Base-by-base conservation (phyloP, 1,140 invertebrate species). In the Eciton burchellii region DNA sequence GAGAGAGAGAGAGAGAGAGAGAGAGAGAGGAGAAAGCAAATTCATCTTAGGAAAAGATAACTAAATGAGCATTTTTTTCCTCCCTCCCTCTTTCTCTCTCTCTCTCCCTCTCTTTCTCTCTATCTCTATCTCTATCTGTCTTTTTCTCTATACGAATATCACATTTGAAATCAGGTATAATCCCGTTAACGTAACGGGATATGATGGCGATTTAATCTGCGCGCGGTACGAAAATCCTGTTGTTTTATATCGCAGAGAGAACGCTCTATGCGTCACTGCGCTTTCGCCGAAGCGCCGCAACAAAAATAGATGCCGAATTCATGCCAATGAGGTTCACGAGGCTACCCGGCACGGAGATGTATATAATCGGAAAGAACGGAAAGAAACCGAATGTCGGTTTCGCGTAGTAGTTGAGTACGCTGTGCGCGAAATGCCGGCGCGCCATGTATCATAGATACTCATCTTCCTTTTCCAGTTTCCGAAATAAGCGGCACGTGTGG, bases 241-340 rank as follows among this genome's bases (percentile, higher is more conserved):
- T 35, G 35, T 6, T 35, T 77, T 43, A 21, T 35, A 19, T 77
- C 35, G 47, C 35, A 3, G 11, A 3, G 24, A 19, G 26, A 24
- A 54, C 35, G 26, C n/a, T 9, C 66, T 54, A 54, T 12, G 26
- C 65, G 29, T 19, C n/a, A 14, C 14, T 26, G 43, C 26, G 49
- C 82, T 74, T 68, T 76, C 70, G 77, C 59, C 43, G 63, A 71
- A 79, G 70, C 83, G 84, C 84, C 82, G 62, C 24, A 41, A 70
- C 45, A 14, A 57, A 86, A 88, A 89, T 88, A 89, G 72, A 29
- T 41, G 21, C 24, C 79, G 65, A 73, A 83, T 84, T 35, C 56
- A 52, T 62, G 62, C 77, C 83, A 84, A 35, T 35, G 35, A 35
- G 35, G 35, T 6, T 6, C 24, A n/a, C 71, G 56, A 56, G 43